Base-by-base conservation (phyloP, 2,113 vertebrate genomes). In the Coreoperca whiteheadi region DNA sequence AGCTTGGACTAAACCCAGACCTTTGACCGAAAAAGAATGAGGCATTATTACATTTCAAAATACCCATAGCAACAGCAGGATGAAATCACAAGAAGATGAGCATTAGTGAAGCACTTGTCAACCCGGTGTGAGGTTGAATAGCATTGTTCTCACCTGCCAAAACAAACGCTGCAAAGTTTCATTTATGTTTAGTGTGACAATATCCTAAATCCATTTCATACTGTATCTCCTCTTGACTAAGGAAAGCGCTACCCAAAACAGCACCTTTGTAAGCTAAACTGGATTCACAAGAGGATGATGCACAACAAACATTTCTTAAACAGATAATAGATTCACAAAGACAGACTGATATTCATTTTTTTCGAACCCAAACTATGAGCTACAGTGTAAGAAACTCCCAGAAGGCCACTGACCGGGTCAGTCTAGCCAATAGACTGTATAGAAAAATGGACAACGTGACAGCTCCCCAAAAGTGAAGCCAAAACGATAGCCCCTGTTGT, bases 1-100 rank as follows among this genome's bases (percentile, higher is more conserved):
- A 88, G 78, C 81, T 84, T 77, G 43, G 64, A 74, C 66, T 78
- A 83, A 88, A 72, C 46, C 50, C 51, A 75, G 54, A 68, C 23
- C 61, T 54, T 6, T 30, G 57, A 84, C 72, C 60, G 71, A 14
- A 64, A 15, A 76, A 86, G 37, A 68, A 80, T 28, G 57, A 66
- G 28, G 57, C 1, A 39, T 77, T 77, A 79, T 88, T 76, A 43
- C 4, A 68, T 84, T 84, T 84, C 30, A 63, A 79, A 85, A 71
- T 11, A 73, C 63, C 39, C 78, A 54, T 3, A 18, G 54, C 65
- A 59, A 51, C 60, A 3, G n/a, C 32, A 18, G 70, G 53, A 78
- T 69, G 43, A 75, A 39, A 73, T 54, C 51, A 77, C 4, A 57
- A 69, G 30, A 53, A 30, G 73, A 73, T 43, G 64, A 72, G 71